phyloP scores from a whole-genome alignment of 2,113 vertebrate species.

The Irena cyanogastra region DNA sequence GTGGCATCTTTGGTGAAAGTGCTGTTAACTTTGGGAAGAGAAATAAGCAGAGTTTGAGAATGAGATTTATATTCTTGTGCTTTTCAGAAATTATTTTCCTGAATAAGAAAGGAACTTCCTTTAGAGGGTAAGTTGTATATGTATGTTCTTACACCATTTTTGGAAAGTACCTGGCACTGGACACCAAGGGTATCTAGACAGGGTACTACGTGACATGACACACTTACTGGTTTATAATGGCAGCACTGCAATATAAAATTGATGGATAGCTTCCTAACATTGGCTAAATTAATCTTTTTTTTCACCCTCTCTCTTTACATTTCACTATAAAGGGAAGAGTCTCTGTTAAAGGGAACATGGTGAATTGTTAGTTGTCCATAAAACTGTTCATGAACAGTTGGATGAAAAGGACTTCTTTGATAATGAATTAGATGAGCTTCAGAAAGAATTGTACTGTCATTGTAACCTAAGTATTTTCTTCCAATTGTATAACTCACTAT shows the following conservation, averaged over 20 bases:
- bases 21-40: background rate
- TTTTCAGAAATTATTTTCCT: background rate
- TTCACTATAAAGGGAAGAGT: constrained; percentile 36
- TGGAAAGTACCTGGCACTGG: background rate
- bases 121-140: background rate
- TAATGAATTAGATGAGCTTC: constrained; percentile 58
- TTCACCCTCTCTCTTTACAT: background rate
- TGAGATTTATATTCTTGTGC: background rate
- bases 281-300: background rate
- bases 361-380: constrained; percentile 51
- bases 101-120: background rate
- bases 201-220: background rate
- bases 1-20: background rate
- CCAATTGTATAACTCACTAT: background rate
- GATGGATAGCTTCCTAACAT: background rate
- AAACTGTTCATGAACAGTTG: constrained; percentile 63
- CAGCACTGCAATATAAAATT: background rate
- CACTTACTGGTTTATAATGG: background rate
- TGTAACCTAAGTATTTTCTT: constrained; percentile 59
- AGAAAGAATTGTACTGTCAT: constrained; percentile 32
- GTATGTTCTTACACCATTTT: background rate
- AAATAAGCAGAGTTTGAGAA: background rate
- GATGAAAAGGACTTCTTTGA: constrained; percentile 66
- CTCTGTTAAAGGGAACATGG: constrained; percentile 28
- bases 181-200: background rate